These are phyloP conservation scores for Accipiter virgatus DNA, from an alignment of 2,113 vertebrate species.

Conservation along the genomic window DNA sequence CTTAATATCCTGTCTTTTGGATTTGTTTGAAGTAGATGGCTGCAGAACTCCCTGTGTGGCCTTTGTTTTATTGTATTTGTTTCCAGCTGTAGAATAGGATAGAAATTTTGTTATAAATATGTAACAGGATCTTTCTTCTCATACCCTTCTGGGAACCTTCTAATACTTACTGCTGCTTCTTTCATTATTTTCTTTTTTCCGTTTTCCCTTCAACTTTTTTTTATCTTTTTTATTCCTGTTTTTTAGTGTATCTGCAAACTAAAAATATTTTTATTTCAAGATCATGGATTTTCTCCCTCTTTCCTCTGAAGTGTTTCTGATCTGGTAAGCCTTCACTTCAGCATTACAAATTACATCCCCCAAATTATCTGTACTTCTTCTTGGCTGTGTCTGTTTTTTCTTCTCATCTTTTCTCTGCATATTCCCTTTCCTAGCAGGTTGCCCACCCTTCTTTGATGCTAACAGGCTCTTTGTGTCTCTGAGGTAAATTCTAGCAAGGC, in stretches of 20 bases:
- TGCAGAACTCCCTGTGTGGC: background rate
- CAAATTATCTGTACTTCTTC: background rate
- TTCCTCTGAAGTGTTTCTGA: background rate
- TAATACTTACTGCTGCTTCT: background rate
- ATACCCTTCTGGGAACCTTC: background rate
- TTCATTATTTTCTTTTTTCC: background rate
- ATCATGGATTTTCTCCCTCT: background rate
- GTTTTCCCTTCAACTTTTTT: background rate
- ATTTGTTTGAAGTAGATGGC: background rate
- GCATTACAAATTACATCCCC: background rate
- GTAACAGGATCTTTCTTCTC: background rate
- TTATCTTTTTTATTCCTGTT: background rate
- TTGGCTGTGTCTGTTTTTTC: background rate
- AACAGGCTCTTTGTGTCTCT: background rate
- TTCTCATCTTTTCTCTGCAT: background rate
- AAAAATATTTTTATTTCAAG: background rate
- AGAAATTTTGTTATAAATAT: background rate
- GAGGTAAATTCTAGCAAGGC: background rate
- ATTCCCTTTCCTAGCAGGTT: background rate
- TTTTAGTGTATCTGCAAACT: background rate
- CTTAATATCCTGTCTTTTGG: background rate
- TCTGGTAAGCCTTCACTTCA: background rate
- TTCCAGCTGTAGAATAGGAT: background rate
- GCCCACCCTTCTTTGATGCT: background rate
- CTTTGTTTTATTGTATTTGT: constrained; percentile 16